Base-by-base conservation (phyloP, 2,888 invertebrate species). In the Trissonchulus sp. region DNA sequence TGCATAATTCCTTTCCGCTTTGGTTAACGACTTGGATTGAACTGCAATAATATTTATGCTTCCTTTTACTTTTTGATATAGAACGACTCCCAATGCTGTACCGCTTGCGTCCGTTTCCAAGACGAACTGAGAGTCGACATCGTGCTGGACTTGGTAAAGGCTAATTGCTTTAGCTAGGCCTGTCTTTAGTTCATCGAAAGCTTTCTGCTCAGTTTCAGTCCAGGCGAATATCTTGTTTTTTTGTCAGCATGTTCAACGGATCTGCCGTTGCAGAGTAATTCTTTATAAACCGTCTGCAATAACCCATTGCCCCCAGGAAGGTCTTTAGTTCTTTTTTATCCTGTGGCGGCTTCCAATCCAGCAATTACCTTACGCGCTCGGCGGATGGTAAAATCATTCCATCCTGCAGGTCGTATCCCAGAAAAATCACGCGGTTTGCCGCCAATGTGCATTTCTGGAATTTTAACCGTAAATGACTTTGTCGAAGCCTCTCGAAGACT, bases 51-150 rank as follows among this genome's bases (percentile, higher is more conserved):
- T 80, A 34, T 30, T 1, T 15, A 71, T n/a, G n/a, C 75, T 75
- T n/a, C 78, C 73, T 15, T 76, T 76, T 2, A 75, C 76, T 31
- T 62, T 69, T 35, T 73, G 82, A 68, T 79, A 30, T 2, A 82
- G 77, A 0, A 78, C 81, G 0, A 81, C 79, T 1, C 81, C 82
- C 2, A 80, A 37, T 0, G 80, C 82, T n/a, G 72, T 72, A 8
- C 74, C 76, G 8, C 79, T 79, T 2, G 79, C 82, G 73, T 82
- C 81, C 3, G 78, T 77, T 74, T 77, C 74, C 15, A 81, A 48
- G 2, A 78, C 75, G 62, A 80, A 79, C 23, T 74, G 68, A n/a
- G 76, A 60, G 1, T 35, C 18, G n/a, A 78, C 72, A 63, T 80
- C 76, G 37, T 79, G 79, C 23, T 78, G 37, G 71, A 73, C 62